These are phyloP conservation scores for Lasioglossum villosulum DNA, from an alignment of 2,888 invertebrate genomes.

Conservation along the genomic window DNA sequence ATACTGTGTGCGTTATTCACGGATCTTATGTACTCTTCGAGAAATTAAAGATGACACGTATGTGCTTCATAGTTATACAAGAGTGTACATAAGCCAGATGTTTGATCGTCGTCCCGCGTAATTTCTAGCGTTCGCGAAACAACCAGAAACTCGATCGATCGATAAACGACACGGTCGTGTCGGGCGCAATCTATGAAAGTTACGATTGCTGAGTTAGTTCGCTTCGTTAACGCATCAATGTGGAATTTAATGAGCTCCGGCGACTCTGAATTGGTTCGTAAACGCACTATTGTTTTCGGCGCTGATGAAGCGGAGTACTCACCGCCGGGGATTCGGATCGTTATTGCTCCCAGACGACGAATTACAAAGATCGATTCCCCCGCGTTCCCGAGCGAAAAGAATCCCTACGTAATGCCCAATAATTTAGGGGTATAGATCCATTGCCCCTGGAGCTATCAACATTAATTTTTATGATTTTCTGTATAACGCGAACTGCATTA, in stretches of 20 bases:
- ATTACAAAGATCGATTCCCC: neutral
- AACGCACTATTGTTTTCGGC: constrained; percentile 43
- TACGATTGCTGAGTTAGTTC: constrained; percentile 4
- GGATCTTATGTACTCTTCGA: neutral
- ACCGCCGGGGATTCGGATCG: neutral
- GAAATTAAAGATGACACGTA: neutral
- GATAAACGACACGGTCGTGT: neutral
- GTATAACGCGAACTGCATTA: neutral
- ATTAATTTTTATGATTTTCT: constrained; percentile 6
- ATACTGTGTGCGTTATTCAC: neutral
- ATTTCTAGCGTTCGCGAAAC: neutral
- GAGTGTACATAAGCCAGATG: neutral
- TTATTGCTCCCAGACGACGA: constrained; percentile 1
- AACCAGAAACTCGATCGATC: neutral
- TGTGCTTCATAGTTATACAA: too few relatives aligned
- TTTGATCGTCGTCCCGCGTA: neutral
- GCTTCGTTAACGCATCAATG: constrained; percentile 29
- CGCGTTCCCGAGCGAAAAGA: neutral
- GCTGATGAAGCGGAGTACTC: neutral
- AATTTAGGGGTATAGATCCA: neutral
- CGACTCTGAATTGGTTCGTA: constrained; percentile 37
- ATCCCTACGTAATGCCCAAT: neutral
- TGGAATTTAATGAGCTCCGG: constrained; percentile 14
- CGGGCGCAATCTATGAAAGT: neutral
- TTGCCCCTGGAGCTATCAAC: neutral